These are phyloP conservation scores for Blastobasis adustella DNA, from an alignment of 2,888 invertebrate species.

Conservation along the genomic window DNA sequence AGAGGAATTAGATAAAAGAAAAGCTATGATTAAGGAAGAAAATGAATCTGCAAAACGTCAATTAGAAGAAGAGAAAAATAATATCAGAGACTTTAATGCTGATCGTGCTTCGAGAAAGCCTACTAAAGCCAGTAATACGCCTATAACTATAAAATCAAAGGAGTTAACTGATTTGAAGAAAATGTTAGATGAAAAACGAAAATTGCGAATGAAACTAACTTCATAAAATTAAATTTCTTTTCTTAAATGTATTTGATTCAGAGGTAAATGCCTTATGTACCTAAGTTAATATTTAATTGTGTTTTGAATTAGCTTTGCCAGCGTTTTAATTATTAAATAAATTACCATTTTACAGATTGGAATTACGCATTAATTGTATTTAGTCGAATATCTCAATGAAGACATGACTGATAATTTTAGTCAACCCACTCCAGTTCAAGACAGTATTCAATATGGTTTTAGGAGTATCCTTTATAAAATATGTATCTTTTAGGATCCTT, in stretches of 20 bases:
- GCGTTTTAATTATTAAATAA: not conserved
- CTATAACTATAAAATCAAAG: conserved; percentile 32
- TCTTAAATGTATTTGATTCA: conserved; percentile 1
- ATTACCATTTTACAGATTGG: too few species aligned
- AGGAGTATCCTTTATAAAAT: too few species aligned
- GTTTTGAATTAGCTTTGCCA: not conserved
- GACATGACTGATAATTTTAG: too few species aligned
- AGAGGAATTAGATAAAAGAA: conserved; percentile 70
- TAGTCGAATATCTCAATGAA: too few species aligned
- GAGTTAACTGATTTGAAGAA: conserved; percentile 64
- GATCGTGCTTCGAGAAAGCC: conserved; percentile 43
- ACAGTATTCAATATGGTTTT: too few species aligned
- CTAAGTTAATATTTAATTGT: too few species aligned
- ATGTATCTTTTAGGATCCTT: too few species aligned
- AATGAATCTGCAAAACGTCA: conserved; percentile 59
- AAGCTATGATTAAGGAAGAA: conserved; percentile 49
- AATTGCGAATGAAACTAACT: conserved; percentile 34
- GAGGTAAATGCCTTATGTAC: not conserved
- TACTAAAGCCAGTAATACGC: conserved; percentile 29
- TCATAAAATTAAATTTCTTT: conserved; percentile 4
- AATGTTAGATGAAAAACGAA: conserved; percentile 64
- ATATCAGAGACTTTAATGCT: conserved; percentile 48
- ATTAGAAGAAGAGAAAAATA: conserved; percentile 58
- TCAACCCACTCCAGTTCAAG: too few species aligned
- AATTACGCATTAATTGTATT: too few species aligned